A percentile compares a stretch with the other conserved stretches of the same genome.
These are phyloP conservation scores for Eulemur mongoz DNA, from an alignment of 2,797 vertebrate species.

Conservation along the genomic window DNA sequence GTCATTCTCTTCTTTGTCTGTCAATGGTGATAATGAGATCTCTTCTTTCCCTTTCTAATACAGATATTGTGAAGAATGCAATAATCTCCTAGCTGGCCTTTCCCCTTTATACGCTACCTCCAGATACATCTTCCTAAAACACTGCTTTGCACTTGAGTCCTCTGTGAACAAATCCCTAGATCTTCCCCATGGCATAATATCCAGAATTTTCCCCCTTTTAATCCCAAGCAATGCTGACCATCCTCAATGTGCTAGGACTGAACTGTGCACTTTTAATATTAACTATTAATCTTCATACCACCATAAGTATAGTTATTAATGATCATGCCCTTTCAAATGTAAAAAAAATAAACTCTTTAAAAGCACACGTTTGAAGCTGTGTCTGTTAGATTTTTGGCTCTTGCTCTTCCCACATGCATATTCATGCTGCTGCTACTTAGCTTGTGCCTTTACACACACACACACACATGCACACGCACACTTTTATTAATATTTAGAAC, in stretches of 20 bases:
- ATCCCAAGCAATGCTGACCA: neutral
- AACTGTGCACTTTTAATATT: neutral
- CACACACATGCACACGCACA: neutral
- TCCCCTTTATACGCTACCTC: neutral
- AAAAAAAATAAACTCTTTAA: conserved; percentile 13
- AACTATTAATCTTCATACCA: neutral
- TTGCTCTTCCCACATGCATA: neutral
- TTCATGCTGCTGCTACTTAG: neutral
- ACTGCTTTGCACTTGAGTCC: neutral
- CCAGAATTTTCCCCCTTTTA: neutral
- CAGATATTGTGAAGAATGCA: conserved; percentile 39
- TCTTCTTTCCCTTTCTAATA: conserved; percentile 51
- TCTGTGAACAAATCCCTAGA: neutral
- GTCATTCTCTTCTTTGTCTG: conserved; percentile 48
- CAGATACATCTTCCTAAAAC: neutral
- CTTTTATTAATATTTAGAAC: neutral
- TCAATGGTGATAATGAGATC: conserved; percentile 65
- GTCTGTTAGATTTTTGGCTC: neutral
- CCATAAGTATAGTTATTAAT: neutral
- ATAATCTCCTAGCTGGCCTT: conserved; percentile 31
- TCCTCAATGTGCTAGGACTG: neutral
- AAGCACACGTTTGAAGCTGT: neutral
- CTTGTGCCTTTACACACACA: accelerated
- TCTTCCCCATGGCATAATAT: neutral
- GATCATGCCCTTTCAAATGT: neutral